phyloP scores from a whole-genome alignment of 1,140 invertebrate genomes.

The Sycophila sp. region DNA sequence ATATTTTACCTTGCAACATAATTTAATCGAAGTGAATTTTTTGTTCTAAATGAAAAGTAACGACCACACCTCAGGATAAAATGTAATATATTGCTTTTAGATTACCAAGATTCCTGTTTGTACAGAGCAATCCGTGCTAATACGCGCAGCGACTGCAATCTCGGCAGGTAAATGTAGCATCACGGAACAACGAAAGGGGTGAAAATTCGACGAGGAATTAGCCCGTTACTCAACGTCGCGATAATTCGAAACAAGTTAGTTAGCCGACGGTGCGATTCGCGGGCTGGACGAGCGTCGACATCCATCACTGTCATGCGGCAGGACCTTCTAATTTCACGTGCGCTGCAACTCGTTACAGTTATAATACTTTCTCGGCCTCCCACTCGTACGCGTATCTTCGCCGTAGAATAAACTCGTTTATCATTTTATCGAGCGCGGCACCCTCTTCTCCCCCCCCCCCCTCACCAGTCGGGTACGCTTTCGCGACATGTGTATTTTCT shows the following conservation, averaged over 20 bases:
- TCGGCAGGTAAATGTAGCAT: not conserved
- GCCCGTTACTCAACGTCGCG: not conserved
- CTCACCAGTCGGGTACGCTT: no score
- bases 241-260: constrained; percentile 17
- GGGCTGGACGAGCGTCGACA: not conserved
- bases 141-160: no score
- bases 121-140: no score
- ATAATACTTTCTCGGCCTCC: not conserved
- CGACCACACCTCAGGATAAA: no score
- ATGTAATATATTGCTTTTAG: no score
- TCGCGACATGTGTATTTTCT: no score
- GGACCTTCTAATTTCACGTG: constrained; percentile 10
- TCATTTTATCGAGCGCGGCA: not conserved
- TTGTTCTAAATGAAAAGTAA: no score
- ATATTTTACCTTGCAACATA: no score
- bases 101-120: no score
- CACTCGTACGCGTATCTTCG: not conserved
- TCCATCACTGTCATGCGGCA: constrained; percentile 6
- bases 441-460: no score
- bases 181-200: not conserved
- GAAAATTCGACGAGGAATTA: constrained; percentile 3
- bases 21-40: no score
- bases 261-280: not conserved
- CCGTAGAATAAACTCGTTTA: not conserved
- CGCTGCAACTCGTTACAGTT: not conserved